phyloP scores from a whole-genome alignment of 2,888 invertebrate genomes.

The Ligdia adustata region DNA sequence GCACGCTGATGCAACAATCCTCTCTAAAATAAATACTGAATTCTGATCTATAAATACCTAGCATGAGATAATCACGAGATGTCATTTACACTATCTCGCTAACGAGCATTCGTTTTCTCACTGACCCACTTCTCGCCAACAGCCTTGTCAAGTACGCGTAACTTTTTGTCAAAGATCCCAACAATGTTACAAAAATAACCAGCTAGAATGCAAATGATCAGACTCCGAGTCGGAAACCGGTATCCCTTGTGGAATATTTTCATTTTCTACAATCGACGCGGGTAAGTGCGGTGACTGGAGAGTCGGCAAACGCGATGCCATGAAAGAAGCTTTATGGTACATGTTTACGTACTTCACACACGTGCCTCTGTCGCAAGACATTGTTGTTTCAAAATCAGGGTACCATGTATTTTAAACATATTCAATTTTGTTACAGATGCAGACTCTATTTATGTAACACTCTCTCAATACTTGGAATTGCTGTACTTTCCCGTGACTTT shows the following conservation, averaged over 20 bases:
- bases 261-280: slow-evolving; percentile 13
- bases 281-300: slow-evolving; percentile 3
- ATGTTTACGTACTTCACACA: too few relatives aligned
- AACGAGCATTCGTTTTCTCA: slow-evolving; percentile 41
- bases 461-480: too few relatives aligned
- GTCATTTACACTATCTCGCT: slow-evolving; percentile 34
- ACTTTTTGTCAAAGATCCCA: slow-evolving; percentile 27
- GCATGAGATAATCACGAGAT: slow-evolving; percentile 11
- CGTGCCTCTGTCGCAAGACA: too few relatives aligned
- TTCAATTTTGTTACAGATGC: too few relatives aligned
- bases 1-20: slow-evolving; percentile 5
- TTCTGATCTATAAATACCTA: background rate
- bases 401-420: too few relatives aligned
- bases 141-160: slow-evolving; percentile 36
- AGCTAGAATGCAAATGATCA: slow-evolving; percentile 18
- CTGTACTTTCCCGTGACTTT: too few relatives aligned
- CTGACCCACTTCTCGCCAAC: slow-evolving; percentile 46
- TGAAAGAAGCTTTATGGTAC: too few relatives aligned
- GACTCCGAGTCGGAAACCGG: slow-evolving; percentile 20
- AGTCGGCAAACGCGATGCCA: too few relatives aligned
- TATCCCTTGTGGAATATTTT: slow-evolving; percentile 22
- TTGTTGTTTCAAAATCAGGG: too few relatives aligned
- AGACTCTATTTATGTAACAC: too few relatives aligned
- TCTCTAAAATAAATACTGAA: too few relatives aligned
- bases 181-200: slow-evolving; percentile 17